phyloP scores from a whole-genome alignment of 2,113 vertebrate species.

The Drymodes brunneopygia region DNA sequence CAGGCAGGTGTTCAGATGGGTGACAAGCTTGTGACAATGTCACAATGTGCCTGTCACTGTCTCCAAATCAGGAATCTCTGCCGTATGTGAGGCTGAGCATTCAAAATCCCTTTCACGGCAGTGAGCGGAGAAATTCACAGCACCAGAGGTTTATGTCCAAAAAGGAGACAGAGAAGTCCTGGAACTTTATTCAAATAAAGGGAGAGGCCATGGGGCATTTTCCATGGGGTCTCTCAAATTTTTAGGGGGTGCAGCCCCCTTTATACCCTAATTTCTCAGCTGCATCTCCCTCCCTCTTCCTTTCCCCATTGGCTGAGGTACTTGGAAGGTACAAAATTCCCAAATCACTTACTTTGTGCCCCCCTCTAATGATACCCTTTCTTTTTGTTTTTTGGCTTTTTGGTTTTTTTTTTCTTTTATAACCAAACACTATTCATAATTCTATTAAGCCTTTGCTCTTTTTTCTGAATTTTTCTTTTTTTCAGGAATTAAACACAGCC shows the following conservation, averaged over 20 bases:
- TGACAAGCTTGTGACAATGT: not conserved
- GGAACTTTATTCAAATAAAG: not conserved
- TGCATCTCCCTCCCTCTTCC: not conserved
- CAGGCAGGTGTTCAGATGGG: not conserved
- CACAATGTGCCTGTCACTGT: not conserved
- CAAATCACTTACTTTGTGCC: accelerated
- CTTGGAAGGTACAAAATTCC: not conserved
- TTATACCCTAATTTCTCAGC: not conserved
- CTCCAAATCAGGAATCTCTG: not conserved
- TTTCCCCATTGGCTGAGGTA: not conserved
- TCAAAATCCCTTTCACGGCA: not conserved
- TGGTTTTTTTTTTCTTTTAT: not conserved
- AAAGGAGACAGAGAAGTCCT: not conserved
- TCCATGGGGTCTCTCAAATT: not conserved
- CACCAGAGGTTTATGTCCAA: not conserved
- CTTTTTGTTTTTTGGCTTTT: no score
- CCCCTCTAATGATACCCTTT: accelerated
- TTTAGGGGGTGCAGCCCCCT: not conserved
- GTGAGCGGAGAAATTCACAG: accelerated
- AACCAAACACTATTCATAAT: not conserved
- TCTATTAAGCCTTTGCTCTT: not conserved
- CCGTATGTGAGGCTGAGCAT: accelerated
- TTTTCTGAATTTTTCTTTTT: not conserved
- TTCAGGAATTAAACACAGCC: not conserved
- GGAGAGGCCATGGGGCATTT: not conserved